Evolutionary conservation across 2,797 vertebrate genomes (phyloP), one percentile per base, ranked within the genome.

Genomic region (Poecilia wingei): DNA sequence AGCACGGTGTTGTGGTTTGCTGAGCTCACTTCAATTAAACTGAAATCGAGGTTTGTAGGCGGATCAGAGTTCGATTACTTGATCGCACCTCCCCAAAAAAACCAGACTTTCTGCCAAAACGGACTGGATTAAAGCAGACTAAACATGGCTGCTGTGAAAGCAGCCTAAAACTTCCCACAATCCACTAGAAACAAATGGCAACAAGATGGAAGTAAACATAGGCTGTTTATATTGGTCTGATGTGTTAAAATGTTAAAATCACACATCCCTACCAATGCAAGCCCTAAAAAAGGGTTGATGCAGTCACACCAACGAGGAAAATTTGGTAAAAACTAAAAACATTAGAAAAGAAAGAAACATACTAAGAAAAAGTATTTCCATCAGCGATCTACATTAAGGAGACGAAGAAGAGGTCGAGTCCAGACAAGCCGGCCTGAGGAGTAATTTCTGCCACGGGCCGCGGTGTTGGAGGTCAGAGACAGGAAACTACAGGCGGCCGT

Each of bases 381-480:
- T 14, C 18, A 46, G 18, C 0, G 3, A 46, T 9, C 2, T 7
- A 71, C 41, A 69, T 69, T 43, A 39, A 28, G 36, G 20, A 9
- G 36, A 68, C 10, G 0, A 43, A 13, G 22, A 43, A 45, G n/a
- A 71, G 25, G 68, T 18, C 41, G 43, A 70, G 79, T 57, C 79
- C 13, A 39, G 41, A 31, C 41, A 45, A 6, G 64, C 12, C 9
- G 49, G 41, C 5, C 72, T 59, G 25, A 64, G 36, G 66, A 75
- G 61, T 36, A 6, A 70, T 71, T 28, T 45, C 7, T 36, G 16
- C 78, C 33, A 31, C 36, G 7, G 66, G 46, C 71, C 39, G 70
- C 61, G 10, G 64, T 71, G 87, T 57, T 51, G 45, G 61, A 81
- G 75, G 81, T 61, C 47, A 71, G 46, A 74, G 83, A 77, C 72